These are phyloP conservation scores for Acleris holmiana DNA, from an alignment of 2,888 invertebrate genomes.

Conservation along the genomic window DNA sequence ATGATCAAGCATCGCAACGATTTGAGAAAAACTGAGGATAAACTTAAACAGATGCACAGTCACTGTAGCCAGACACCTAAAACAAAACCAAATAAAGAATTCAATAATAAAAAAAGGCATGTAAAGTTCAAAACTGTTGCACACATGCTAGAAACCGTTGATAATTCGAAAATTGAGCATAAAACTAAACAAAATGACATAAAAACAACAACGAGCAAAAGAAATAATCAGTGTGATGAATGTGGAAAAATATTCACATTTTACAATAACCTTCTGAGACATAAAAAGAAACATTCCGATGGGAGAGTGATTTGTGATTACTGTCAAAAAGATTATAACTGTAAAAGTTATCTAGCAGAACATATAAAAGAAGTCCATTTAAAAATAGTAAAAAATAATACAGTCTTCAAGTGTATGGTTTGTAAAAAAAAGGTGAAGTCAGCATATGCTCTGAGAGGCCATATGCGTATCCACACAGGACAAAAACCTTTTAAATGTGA, in stretches of 20 bases:
- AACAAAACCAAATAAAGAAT: no score
- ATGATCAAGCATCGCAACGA: neutral
- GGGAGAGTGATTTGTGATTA: neutral
- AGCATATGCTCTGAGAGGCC: neutral
- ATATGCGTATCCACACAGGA: neutral
- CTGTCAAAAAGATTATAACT: neutral
- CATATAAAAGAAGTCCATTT: slow-evolving; percentile 1
- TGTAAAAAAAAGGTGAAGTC: neutral
- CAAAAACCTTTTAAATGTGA: neutral
- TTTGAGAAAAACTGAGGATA: neutral
- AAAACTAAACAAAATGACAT: neutral
- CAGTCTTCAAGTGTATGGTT: neutral
- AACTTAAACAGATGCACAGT: neutral
- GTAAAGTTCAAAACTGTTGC: no score
- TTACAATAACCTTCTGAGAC: neutral
- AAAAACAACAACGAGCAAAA: neutral
- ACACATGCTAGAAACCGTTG: no score
- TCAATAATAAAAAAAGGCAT: no score
- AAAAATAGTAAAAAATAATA: neutral
- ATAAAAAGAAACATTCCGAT: neutral
- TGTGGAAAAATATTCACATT: slow-evolving; percentile 1
- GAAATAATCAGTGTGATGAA: neutral
- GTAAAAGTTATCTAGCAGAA: neutral
- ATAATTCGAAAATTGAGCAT: neutral
- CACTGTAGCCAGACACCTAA: no score